phyloP scores from a whole-genome alignment of 2,113 vertebrate species.

The Leptosomus discolor region DNA sequence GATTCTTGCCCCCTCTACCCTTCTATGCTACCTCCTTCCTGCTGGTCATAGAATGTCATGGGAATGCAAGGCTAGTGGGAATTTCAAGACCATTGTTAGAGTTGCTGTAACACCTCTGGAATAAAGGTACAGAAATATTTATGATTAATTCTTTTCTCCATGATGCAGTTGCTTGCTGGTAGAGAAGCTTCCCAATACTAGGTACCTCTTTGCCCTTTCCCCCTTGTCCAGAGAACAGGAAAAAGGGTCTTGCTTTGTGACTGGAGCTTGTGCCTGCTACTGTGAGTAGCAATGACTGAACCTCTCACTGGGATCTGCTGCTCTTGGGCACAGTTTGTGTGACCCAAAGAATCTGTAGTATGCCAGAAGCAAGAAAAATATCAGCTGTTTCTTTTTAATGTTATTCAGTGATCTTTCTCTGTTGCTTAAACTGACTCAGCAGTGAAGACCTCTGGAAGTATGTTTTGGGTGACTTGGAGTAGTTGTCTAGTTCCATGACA shows the following conservation, averaged over 20 bases:
- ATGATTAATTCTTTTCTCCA: neutral
- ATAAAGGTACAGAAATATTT: neutral
- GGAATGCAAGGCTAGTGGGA: neutral
- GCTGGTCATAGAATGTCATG: fast-evolving
- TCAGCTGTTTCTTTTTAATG: neutral
- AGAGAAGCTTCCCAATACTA: fast-evolving
- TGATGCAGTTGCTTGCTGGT: neutral
- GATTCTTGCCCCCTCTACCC: neutral
- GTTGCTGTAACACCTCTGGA: neutral
- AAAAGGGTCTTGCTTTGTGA: neutral
- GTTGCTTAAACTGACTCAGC: neutral
- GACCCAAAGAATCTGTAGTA: neutral
- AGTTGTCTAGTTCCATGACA: neutral
- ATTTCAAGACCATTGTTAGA: neutral
- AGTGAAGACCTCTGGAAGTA: neutral
- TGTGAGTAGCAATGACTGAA: neutral
- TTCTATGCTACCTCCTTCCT: neutral
- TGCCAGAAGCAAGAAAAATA: neutral
- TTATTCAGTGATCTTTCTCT: neutral
- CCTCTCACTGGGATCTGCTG: neutral
- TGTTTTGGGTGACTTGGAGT: neutral
- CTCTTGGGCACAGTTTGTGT: neutral
- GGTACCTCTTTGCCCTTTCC: neutral
- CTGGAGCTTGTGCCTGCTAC: neutral
- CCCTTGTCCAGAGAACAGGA: neutral